phyloP scores from a whole-genome alignment of 2,888 invertebrate species.

The Entomobrya proxima region DNA sequence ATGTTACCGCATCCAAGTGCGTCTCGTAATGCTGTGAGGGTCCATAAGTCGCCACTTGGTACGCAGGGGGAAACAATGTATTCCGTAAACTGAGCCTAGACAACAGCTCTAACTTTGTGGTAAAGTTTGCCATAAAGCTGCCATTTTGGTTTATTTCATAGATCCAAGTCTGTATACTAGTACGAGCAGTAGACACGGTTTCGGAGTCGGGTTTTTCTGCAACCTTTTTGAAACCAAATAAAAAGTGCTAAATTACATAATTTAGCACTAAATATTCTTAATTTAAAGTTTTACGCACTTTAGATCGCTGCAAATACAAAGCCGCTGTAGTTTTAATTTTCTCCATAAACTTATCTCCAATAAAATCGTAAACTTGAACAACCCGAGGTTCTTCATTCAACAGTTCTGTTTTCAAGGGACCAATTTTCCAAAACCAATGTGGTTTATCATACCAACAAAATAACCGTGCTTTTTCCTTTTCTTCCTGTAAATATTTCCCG shows the following conservation, averaged over 20 bases:
- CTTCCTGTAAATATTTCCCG: constrained; percentile 61
- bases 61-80: no score
- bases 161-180: no score
- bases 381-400: constrained; percentile 36
- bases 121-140: no score
- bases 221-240: no score
- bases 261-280: no score
- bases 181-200: no score
- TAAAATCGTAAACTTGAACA: constrained; percentile 59
- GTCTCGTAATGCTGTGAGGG: constrained; percentile 60
- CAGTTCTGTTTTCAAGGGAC: constrained; percentile 61
- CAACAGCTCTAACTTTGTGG: no score
- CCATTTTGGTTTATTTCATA: no score
- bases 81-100: no score
- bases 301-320: constrained; percentile 36
- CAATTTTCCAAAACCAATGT: constrained; percentile 37
- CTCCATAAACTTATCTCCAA: constrained; percentile 34
- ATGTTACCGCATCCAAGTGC: constrained; percentile 63
- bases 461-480: constrained; percentile 41
- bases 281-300: no score
- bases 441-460: constrained; percentile 47
- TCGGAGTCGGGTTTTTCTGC: no score
- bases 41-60: constrained; percentile 62
- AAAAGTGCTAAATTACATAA: no score
- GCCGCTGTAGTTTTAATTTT: constrained; percentile 12